phyloP scores from a whole-genome alignment of 2,113 vertebrate species.

The Spea bombifrons region DNA sequence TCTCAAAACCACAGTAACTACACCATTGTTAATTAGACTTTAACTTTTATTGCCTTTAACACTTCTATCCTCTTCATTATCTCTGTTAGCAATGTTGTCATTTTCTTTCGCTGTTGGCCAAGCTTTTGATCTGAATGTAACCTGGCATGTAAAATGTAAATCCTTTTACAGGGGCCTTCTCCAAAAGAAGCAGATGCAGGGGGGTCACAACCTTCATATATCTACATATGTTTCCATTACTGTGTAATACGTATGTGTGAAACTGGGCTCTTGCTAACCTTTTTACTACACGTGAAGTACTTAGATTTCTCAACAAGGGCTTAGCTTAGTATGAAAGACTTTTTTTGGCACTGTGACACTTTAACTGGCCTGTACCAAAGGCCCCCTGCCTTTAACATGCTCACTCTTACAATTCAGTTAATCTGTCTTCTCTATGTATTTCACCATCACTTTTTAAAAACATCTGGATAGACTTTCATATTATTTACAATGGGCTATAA shows the following conservation, averaged over 20 bases:
- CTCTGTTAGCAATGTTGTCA: constrained; percentile 5
- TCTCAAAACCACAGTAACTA: not conserved
- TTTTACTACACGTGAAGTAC: constrained; percentile 2
- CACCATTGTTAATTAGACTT: not conserved
- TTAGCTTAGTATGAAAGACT: constrained; percentile 8
- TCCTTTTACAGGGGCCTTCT: not conserved
- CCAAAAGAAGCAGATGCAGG: constrained; percentile 15
- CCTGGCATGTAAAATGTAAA: no score
- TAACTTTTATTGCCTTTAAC: constrained; percentile 1
- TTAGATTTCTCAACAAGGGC: constrained; percentile 1
- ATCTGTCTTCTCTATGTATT: not conserved
- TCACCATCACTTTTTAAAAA: not conserved
- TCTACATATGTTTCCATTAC: constrained; percentile 32
- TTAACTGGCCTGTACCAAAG: not conserved
- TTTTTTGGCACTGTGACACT: not conserved
- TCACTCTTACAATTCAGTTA: not conserved
- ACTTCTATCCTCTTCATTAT: not conserved
- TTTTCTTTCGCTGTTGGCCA: constrained; percentile 14
- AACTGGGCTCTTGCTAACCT: constrained; percentile 24
- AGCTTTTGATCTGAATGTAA: constrained; percentile 16
- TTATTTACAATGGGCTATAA: not conserved
- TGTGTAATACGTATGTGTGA: constrained; percentile 33
- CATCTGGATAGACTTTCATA: not conserved
- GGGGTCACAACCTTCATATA: constrained; percentile 26
- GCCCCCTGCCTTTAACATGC: not conserved